Conservation (phyloP, 2,113 vertebrate genomes). For the Bucco capensis region DNA sequence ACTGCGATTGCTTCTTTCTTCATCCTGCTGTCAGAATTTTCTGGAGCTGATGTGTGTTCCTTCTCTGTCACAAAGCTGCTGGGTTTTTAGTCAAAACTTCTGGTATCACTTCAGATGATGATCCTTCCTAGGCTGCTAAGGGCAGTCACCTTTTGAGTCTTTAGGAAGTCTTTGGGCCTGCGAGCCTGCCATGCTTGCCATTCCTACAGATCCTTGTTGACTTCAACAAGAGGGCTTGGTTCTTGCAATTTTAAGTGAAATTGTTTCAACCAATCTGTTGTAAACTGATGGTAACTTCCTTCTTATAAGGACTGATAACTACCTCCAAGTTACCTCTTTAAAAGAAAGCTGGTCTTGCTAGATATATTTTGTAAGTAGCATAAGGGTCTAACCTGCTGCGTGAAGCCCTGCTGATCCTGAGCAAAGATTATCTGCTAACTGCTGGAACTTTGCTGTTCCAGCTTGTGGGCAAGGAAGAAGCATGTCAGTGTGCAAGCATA, state of each 20-base stretch:
- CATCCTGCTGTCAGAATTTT: background rate
- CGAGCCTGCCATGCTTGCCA: fast-evolving
- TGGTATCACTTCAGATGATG: background rate
- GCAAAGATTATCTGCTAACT: background rate
- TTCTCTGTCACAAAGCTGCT: background rate
- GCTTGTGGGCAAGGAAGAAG: background rate
- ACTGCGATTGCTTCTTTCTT: background rate
- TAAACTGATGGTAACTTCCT: background rate
- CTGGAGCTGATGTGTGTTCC: background rate
- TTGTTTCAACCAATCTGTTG: background rate
- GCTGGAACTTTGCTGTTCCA: background rate
- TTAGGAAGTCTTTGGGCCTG: background rate
- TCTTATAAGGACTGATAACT: fast-evolving
- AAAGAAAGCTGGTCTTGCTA: background rate
- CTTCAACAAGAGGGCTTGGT: background rate
- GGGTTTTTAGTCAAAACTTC: background rate
- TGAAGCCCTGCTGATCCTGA: background rate
- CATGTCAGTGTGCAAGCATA: background rate
- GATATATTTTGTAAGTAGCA: background rate
- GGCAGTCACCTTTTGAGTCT: background rate
- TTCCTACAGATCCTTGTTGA: background rate
- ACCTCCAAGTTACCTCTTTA: background rate
- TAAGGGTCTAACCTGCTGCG: background rate
- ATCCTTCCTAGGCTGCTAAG: background rate
- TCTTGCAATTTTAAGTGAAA: background rate